Conservation (phyloP, 2,113 vertebrate species). For the Patagioenas fasciata region DNA sequence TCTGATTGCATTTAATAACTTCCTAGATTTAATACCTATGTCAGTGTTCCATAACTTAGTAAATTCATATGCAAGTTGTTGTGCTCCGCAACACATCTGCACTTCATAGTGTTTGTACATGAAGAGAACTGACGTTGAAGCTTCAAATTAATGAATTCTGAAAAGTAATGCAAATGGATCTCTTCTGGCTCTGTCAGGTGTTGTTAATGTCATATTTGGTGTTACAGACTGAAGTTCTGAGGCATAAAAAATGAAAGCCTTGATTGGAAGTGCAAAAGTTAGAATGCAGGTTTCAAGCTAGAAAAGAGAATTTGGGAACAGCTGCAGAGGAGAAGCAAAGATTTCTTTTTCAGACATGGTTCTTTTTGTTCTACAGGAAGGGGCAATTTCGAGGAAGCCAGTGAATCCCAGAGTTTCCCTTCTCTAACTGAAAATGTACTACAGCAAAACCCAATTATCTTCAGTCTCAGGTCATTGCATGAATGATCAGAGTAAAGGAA, state of each 20-base stretch:
- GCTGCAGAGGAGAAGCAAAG: neutral
- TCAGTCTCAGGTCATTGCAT: neutral
- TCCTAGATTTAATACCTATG: neutral
- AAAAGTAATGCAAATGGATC: neutral
- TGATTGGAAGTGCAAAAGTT: neutral
- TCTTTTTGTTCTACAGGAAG: neutral
- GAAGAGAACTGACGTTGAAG: neutral
- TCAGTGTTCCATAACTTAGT: neutral
- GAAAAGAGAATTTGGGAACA: neutral
- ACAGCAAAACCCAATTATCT: neutral
- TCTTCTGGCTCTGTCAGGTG: neutral
- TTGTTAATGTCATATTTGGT: neutral
- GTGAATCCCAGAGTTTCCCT: neutral
- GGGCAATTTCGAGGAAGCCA: neutral
- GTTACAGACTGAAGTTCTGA: neutral
- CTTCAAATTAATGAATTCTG: neutral
- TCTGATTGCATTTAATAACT: neutral
- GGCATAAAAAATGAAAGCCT: neutral
- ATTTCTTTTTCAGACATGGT: rapidly evolving
- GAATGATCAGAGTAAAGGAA: neutral
- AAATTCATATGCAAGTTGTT: neutral
- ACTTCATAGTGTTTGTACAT: neutral
- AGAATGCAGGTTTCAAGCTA: neutral
- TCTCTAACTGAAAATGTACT: neutral
- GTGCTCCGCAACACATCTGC: neutral